Conservation (phyloP, 2,888 invertebrate genomes). For the Amaurobius ferox region DNA sequence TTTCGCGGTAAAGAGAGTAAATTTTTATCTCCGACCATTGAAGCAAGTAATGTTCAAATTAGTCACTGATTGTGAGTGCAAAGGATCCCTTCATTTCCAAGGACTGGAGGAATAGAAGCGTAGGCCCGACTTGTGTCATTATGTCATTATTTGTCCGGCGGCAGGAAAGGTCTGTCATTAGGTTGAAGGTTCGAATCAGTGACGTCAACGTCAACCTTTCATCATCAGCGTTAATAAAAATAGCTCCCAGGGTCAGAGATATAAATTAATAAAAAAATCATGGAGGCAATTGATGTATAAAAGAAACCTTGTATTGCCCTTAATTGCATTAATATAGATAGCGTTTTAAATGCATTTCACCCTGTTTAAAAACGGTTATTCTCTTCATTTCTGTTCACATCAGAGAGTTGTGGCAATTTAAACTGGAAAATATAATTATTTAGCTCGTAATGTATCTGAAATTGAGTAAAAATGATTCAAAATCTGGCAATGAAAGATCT, state of each 20-base stretch:
- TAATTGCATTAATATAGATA: conserved; percentile 1
- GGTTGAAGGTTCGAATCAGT: conserved; percentile 36
- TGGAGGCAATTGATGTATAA: conserved; percentile 3
- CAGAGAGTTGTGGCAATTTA: too few relatives aligned
- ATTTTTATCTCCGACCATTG: not conserved
- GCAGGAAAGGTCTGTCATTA: conserved; percentile 64
- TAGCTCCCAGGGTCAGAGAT: conserved; percentile 12
- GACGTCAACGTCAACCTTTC: conserved; percentile 60
- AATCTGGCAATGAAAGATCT: too few relatives aligned
- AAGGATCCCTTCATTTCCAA: not conserved
- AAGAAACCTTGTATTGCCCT: conserved; percentile 12
- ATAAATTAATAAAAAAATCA: conserved; percentile 16
- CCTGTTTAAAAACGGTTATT: too few relatives aligned
- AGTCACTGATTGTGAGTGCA: conserved; percentile 7
- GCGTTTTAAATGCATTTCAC: not conserved
- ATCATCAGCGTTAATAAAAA: not conserved
- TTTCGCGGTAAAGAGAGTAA: not conserved
- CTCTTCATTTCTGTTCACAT: too few relatives aligned
- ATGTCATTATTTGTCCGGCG: conserved; percentile 51
- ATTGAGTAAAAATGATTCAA: too few relatives aligned
- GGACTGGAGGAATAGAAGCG: conserved; percentile 2
- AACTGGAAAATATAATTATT: too few relatives aligned
- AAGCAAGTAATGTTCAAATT: not conserved
- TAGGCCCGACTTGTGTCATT: conserved; percentile 36
- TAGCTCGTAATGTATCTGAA: too few relatives aligned